Evolutionary conservation across 2,797 vertebrate species (phyloP).

Genomic region (Sorex maritimensis): DNA sequence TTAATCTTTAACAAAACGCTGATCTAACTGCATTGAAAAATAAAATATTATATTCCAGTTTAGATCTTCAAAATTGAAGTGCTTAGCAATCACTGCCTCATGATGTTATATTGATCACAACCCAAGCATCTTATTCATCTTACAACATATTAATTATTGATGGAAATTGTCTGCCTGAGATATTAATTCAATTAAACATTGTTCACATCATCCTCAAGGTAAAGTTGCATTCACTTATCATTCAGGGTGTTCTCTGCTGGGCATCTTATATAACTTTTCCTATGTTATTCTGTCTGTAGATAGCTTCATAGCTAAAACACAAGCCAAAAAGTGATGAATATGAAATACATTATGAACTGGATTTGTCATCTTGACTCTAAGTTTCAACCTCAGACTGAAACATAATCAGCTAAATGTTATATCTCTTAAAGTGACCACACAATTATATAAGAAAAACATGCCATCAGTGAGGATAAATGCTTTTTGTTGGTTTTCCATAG

Average conservation of each 20-base stretch:
- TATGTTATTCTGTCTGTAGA: background rate
- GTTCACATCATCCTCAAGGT: background rate
- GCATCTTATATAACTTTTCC: too few relatives aligned
- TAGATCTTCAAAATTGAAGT: constrained; percentile 47
- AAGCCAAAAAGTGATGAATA: background rate
- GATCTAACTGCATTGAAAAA: constrained; percentile 28
- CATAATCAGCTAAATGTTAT: background rate
- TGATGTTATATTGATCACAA: constrained; percentile 61
- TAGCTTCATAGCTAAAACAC: background rate
- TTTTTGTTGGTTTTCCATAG: background rate
- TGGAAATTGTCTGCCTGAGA: constrained; percentile 57
- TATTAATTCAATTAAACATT: constrained; percentile 49
- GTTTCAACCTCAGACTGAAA: background rate
- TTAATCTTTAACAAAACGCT: constrained; percentile 59
- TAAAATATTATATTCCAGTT: constrained; percentile 55
- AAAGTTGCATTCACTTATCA: background rate
- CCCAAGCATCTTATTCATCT: constrained; percentile 21
- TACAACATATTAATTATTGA: constrained; percentile 75
- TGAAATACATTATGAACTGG: background rate
- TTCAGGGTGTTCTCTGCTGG: background rate
- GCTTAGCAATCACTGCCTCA: constrained; percentile 27
- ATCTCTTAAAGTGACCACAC: background rate
- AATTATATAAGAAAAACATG: background rate
- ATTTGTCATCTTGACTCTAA: background rate
- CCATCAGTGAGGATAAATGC: background rate